Conservation (phyloP, 1,140 invertebrate genomes). For the Lepidurus couesii region DNA sequence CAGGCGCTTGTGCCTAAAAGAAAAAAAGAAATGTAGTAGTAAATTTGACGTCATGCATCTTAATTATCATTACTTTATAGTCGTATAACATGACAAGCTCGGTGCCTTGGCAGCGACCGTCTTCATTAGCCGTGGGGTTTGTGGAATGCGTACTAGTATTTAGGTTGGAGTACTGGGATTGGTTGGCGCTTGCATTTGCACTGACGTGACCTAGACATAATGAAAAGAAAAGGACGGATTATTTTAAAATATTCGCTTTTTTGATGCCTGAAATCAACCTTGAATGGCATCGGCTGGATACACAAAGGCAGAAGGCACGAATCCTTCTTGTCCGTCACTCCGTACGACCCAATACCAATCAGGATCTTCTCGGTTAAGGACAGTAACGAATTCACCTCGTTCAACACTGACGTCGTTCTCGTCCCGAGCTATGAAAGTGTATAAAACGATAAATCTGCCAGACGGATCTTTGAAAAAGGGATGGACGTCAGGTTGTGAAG, state of each 20-base stretch:
- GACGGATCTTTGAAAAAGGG: constrained; percentile 88
- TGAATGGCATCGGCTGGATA: constrained; percentile 79
- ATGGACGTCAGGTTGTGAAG: constrained; percentile 64
- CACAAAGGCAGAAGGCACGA: constrained; percentile 90
- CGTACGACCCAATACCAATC: constrained; percentile 94
- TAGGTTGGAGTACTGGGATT: constrained; percentile 30
- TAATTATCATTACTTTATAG: constrained; percentile 63
- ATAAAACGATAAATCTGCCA: constrained; percentile 83
- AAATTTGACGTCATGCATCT: neutral
- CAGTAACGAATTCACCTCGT: constrained; percentile 87
- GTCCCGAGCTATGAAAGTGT: constrained; percentile 84
- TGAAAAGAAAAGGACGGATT: neutral
- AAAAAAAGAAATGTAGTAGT: neutral
- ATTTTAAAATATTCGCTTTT: constrained; percentile 45
- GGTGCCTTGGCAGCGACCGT: constrained; percentile 65
- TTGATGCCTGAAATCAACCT: constrained; percentile 46
- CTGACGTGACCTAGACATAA: neutral
- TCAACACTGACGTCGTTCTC: constrained; percentile 93
- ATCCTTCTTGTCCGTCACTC: constrained; percentile 88
- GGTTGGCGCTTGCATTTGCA: constrained; percentile 7
- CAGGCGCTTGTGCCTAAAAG: constrained; percentile 73
- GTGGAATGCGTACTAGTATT: constrained; percentile 31
- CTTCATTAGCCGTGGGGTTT: constrained; percentile 37
- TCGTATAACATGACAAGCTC: constrained; percentile 90
- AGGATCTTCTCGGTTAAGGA: constrained; percentile 85